Base-by-base conservation (phyloP, 2,113 vertebrate genomes). In the Aphyosemion australe region DNA sequence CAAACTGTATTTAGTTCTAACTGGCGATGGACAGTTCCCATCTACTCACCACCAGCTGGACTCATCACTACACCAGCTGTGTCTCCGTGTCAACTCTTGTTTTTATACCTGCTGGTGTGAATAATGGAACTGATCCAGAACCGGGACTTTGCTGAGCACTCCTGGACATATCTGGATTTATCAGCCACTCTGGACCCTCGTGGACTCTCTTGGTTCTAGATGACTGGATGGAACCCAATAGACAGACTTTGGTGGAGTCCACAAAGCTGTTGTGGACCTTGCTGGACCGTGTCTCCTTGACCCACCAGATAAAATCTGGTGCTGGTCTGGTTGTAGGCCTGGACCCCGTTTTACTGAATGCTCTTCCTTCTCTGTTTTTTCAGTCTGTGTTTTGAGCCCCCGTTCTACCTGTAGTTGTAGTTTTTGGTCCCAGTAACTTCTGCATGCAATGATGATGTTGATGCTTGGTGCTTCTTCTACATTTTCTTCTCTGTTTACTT, bases 371-470 rank as follows among this genome's bases (percentile, higher is more conserved):
- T 69, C 54, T 69, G 34, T 75, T 79, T 80, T 74, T 74, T 70
- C 73, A 65, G 78, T 76, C 70, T 34, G 66, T 84, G 61, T 59
- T 83, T 82, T 69, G 55, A 70, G 64, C 69, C 67, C 72, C 70
- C 87, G 78, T 80, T 77, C 70, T 76, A 76, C 69, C 76, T 9
- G 71, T 84, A 88, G 87, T 81, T 74, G 85, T 92, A 85, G 80
- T 87, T 84, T 83, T 58, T 64, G 70, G 41, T 70, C 60, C 58
- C 46, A 61, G 46, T 80, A 67, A 55, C 21, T 52, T 74, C 65
- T 88, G 87, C 87, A 84, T 86, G 85, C 65, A 69, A 72, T 57
- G 59, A 71, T 62, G 68, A 78, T 59, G 72, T 69, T 62, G 68
- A 78, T 59, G 72, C 66, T 52, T 8, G 66, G 53, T 80, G 71